Conservation (phyloP, 2,113 vertebrate species). For the Rhinopomastus cyanomelas region DNA sequence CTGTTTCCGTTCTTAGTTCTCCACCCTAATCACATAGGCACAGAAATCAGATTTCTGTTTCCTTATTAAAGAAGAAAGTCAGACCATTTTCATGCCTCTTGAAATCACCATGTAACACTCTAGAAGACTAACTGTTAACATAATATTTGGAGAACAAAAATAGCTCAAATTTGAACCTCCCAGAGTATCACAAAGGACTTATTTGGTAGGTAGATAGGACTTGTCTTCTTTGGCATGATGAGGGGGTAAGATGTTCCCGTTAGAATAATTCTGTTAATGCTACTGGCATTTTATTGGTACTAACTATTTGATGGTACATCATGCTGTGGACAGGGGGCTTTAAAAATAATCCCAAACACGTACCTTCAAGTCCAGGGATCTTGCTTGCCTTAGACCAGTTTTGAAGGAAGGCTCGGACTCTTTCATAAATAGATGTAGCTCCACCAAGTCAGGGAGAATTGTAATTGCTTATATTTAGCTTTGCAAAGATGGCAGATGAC, state of each 20-base stretch:
- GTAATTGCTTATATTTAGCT: background rate
- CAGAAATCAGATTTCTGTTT: background rate
- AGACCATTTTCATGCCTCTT: background rate
- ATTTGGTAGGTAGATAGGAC: background rate
- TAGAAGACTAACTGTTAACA: background rate
- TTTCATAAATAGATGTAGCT: background rate
- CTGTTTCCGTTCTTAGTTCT: background rate
- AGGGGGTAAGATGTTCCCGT: background rate
- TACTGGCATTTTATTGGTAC: background rate
- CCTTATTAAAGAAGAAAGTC: background rate
- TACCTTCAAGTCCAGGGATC: background rate
- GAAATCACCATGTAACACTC: background rate
- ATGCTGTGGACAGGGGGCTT: background rate
- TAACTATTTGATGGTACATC: background rate
- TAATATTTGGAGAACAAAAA: constrained; percentile 21
- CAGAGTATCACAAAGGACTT: background rate
- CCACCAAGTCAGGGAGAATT: background rate
- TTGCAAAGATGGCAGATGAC: background rate
- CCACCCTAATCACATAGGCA: background rate
- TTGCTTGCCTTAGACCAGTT: background rate
- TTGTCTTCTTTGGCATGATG: background rate
- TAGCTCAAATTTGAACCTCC: background rate
- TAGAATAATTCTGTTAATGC: background rate
- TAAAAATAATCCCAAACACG: background rate
- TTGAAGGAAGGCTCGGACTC: background rate